Percentiles rank a stretch among this genome's conserved stretches.
Conservation (phyloP, 2,888 invertebrate species). For the Danaus chrysippus region DNA sequence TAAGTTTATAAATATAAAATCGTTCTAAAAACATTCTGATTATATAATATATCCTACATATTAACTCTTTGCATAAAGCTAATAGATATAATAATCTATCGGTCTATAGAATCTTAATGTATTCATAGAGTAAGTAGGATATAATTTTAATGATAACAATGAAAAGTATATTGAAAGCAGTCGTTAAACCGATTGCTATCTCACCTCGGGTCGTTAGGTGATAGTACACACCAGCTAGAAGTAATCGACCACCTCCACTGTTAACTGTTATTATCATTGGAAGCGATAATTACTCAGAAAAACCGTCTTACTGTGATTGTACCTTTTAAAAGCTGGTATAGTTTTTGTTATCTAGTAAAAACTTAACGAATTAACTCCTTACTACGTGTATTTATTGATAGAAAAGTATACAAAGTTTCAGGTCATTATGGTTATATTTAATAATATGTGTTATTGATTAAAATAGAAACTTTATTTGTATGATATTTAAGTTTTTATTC, state of each 20-base stretch:
- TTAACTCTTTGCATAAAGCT: too few species aligned
- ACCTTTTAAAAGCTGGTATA: neutral
- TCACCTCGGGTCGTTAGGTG: constrained; percentile 5
- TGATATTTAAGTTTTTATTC: too few species aligned
- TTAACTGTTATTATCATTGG: constrained; percentile 7
- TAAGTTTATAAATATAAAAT: too few species aligned
- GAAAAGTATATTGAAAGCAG: neutral
- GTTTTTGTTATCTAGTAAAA: neutral
- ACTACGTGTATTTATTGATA: neutral
- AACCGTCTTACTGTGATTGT: neutral
- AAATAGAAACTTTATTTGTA: too few species aligned
- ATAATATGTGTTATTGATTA: too few species aligned
- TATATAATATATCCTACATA: too few species aligned
- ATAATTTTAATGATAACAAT: constrained; percentile 1
- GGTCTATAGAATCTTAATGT: too few species aligned
- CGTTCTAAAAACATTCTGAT: too few species aligned
- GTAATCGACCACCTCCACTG: constrained; percentile 1
- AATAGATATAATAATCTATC: too few species aligned
- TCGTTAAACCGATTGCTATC: neutral
- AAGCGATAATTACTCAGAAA: constrained; percentile 1
- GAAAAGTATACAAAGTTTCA: too few species aligned
- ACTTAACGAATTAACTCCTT: neutral
- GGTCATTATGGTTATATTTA: too few species aligned
- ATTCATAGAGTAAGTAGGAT: too few species aligned
- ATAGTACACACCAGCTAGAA: neutral